Conservation (phyloP, 2,888 invertebrate species). For the Mylabris sibirica region DNA sequence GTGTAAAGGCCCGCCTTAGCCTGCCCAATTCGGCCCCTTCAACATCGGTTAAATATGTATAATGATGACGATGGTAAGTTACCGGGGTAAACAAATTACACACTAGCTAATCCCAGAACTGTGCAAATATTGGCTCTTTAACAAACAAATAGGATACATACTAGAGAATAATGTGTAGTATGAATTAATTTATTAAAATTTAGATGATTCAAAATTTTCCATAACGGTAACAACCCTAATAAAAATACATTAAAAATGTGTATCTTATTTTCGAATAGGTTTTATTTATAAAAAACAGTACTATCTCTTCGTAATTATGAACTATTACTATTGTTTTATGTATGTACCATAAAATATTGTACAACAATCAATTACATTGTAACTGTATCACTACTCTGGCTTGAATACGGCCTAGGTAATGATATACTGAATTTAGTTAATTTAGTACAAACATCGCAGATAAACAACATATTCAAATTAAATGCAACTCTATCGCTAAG, state of each 20-base stretch:
- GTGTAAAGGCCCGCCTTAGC: slow-evolving; percentile 55
- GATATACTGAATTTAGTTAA: not conserved
- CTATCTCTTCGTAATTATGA: no score
- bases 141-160: slow-evolving; percentile 24
- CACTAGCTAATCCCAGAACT: slow-evolving; percentile 51
- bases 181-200: not conserved
- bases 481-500: not conserved
- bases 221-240: not conserved
- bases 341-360: no score
- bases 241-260: no score
- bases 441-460: not conserved
- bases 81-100: slow-evolving; percentile 54
- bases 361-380: no score
- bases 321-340: no score
- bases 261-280: no score
- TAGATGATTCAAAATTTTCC: not conserved
- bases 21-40: slow-evolving; percentile 48
- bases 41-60: slow-evolving; percentile 37
- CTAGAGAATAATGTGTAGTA: slow-evolving; percentile 20
- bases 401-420: not conserved
- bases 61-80: slow-evolving; percentile 38
- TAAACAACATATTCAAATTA: not conserved
- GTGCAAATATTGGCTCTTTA: slow-evolving; percentile 51
- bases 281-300: no score
- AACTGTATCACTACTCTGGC: not conserved